Percentiles rank a stretch among this genome's conserved stretches.
Evolutionary conservation across 2,888 invertebrate genomes (phyloP).

Genomic region (Aporophyla nigra): DNA sequence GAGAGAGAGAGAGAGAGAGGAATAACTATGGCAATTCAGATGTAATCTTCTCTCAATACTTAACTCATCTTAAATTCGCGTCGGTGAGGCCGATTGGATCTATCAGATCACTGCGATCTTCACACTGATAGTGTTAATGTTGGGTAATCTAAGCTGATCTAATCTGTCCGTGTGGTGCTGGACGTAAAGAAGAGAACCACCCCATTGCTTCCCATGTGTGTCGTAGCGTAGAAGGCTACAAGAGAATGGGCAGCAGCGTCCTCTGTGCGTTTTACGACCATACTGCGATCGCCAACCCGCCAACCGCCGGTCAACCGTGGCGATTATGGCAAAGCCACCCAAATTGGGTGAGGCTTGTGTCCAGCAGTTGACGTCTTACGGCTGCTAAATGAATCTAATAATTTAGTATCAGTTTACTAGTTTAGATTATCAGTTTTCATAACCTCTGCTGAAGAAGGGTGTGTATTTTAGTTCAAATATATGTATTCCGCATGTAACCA

Average conservation of each 20-base stretch:
- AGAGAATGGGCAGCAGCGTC: too few relatives aligned
- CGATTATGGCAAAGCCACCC: too few relatives aligned
- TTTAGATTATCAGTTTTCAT: neutral
- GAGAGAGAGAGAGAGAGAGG: neutral
- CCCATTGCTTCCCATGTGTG: too few relatives aligned
- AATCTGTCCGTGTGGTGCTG: too few relatives aligned
- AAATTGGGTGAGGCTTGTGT: too few relatives aligned
- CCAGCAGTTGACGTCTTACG: too few relatives aligned
- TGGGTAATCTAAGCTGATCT: neutral
- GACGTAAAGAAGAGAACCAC: too few relatives aligned
- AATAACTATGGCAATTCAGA: neutral
- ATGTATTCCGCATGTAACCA: constrained; percentile 1
- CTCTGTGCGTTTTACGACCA: too few relatives aligned
- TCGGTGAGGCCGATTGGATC: neutral
- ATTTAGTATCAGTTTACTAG: neutral
- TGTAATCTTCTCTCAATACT: neutral
- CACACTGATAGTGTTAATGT: neutral
- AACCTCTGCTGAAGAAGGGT: neutral
- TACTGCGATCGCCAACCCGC: too few relatives aligned
- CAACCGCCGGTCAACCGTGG: too few relatives aligned
- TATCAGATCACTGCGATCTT: neutral
- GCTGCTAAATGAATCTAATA: too few relatives aligned
- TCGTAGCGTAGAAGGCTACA: too few relatives aligned
- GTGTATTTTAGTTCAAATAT: constrained; percentile 11
- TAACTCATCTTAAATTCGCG: neutral